These are phyloP conservation scores for Orientallactaga bullata DNA, from an alignment of 2,113 vertebrate species.

Conservation along the genomic window DNA sequence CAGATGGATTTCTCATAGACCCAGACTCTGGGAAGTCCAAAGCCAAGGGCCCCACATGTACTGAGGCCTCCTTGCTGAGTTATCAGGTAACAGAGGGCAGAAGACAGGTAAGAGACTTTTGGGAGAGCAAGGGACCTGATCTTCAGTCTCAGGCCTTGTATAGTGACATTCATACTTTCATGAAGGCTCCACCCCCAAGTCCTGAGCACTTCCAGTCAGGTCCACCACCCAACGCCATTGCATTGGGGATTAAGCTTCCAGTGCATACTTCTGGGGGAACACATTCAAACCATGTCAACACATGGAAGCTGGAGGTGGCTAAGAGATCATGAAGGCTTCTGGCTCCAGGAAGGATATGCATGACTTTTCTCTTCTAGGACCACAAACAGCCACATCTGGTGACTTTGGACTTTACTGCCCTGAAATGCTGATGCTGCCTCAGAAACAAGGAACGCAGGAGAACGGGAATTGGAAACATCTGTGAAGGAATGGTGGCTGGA, in stretches of 20 bases:
- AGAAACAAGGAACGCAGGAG: background rate
- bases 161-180: background rate
- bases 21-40: background rate
- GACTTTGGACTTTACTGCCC: background rate
- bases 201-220: background rate
- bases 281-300: background rate
- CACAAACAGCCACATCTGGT: background rate
- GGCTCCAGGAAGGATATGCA: slow-evolving; percentile 10
- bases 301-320: background rate
- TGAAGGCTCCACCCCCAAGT: too few relatives aligned
- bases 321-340: background rate
- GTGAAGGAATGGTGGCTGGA: background rate
- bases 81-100: background rate
- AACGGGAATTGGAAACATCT: background rate
- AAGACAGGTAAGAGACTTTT: background rate
- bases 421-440: background rate
- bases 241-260: background rate
- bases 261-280: background rate
- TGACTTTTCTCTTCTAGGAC: background rate
- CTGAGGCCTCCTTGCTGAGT: background rate
- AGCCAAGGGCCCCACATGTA: background rate
- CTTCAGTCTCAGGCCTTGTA: background rate
- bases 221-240: accelerated
- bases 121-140: background rate
- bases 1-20: background rate